Conservation (phyloP, 2,888 invertebrate genomes). For the Lepidochitona cinerea region DNA sequence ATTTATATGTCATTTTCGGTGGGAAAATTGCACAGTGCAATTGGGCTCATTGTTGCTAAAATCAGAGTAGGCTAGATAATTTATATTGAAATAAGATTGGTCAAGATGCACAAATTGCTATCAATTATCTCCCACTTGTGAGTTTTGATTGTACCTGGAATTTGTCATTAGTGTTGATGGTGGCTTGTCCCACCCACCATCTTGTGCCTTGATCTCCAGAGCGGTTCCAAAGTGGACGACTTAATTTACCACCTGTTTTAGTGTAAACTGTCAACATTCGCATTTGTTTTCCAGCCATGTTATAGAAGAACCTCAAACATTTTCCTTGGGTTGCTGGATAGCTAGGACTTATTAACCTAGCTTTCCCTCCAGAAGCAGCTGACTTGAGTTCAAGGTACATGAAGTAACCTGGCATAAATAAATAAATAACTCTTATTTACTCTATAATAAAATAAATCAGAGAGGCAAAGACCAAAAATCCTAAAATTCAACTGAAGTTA, state of each 20-base stretch:
- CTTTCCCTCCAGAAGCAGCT: slow-evolving; percentile 41
- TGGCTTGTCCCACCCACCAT: slow-evolving; percentile 43
- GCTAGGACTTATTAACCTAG: slow-evolving; percentile 46
- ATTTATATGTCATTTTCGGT: too few relatives aligned
- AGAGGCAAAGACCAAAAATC: too few relatives aligned
- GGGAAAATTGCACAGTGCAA: too few relatives aligned
- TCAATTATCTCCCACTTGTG: too few relatives aligned
- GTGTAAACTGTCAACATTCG: not conserved
- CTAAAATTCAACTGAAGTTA: too few relatives aligned
- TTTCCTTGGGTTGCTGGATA: slow-evolving; percentile 48
- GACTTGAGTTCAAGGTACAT: slow-evolving; percentile 61
- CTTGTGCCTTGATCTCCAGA: slow-evolving; percentile 52
- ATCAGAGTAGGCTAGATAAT: too few relatives aligned
- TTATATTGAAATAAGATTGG: too few relatives aligned
- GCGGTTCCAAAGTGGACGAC: slow-evolving; percentile 45
- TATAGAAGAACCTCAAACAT: slow-evolving; percentile 64
- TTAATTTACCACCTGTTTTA: not conserved
- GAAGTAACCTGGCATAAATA: slow-evolving; percentile 46
- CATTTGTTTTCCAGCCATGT: slow-evolving; percentile 59
- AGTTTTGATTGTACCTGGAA: too few relatives aligned
- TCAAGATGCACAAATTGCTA: too few relatives aligned
- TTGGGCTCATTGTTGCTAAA: too few relatives aligned
- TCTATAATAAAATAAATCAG: too few relatives aligned
- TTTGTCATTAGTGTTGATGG: not conserved
- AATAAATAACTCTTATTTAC: too few relatives aligned